These are phyloP conservation scores for Campoletis sonorensis DNA, from an alignment of 1,140 invertebrate genomes.

Conservation along the genomic window DNA sequence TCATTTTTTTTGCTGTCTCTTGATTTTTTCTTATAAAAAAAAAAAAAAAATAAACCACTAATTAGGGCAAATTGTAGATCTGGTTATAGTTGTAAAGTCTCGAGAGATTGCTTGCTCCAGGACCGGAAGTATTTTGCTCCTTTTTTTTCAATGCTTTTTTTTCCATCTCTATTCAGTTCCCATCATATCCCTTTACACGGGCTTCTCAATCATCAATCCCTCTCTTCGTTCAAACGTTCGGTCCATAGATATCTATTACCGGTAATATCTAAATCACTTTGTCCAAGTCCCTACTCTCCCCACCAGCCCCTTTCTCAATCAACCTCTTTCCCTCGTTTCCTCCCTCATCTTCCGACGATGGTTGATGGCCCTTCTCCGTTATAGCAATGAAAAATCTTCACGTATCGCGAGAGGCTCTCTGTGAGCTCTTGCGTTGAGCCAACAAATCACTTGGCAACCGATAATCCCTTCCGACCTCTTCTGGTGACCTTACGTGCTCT, in stretches of 20 bases:
- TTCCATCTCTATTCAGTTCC: not conserved
- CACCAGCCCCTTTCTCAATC: not conserved
- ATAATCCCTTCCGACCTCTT: constrained; percentile 46
- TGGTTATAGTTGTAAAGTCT: constrained; percentile 25
- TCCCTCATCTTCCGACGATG: not conserved
- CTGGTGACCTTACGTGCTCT: constrained; percentile 41
- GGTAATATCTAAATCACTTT: constrained; percentile 40
- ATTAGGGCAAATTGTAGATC: constrained; percentile 43
- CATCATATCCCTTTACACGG: not conserved
- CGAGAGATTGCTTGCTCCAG: constrained; percentile 23
- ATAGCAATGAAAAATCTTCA: constrained; percentile 34
- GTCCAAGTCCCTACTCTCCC: not conserved
- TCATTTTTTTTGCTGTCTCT: constrained; percentile 20
- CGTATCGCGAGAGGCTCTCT: constrained; percentile 17
- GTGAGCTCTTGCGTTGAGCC: constrained; percentile 33
- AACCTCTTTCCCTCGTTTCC: not conserved
- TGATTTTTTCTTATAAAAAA: not conserved
- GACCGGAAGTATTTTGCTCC: constrained; percentile 25
- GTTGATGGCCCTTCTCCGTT: constrained; percentile 11
- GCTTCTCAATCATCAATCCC: constrained; percentile 14
- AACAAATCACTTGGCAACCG: constrained; percentile 52
- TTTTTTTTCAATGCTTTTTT: constrained; percentile 11
- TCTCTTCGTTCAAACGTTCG: constrained; percentile 19
- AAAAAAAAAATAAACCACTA: constrained; percentile 27
- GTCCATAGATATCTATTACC: constrained; percentile 28